phyloP scores from a whole-genome alignment of 30 jellyfish, hydroid and myxozoan genomes.

The Hydra vulgaris region DNA sequence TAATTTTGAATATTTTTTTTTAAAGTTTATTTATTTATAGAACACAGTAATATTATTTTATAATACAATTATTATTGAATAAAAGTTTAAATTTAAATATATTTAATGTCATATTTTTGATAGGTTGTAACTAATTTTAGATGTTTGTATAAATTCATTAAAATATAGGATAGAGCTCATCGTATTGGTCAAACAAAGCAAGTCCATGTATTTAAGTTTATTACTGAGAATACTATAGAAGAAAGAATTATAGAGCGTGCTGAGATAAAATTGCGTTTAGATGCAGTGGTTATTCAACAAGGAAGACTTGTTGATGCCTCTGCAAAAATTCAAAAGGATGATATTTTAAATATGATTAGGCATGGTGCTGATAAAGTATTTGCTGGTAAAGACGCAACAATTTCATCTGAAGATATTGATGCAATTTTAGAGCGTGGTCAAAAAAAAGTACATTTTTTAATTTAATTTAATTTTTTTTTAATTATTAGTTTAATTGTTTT shows the following conservation, averaged over 20 bases:
- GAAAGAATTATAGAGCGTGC: slow-evolving; percentile 98
- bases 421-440: slow-evolving; percentile 88
- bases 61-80: too few species aligned
- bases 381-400: slow-evolving; percentile 87
- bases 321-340: slow-evolving; percentile 82
- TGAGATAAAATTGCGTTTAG: slow-evolving; percentile 93
- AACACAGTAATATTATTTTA: too few species aligned
- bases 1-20: too few species aligned
- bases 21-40: too few species aligned
- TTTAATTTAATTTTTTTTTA: not conserved
- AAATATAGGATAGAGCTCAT: slow-evolving; percentile 99
- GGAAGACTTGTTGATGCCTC: slow-evolving; percentile 96
- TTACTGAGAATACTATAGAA: slow-evolving; percentile 96
- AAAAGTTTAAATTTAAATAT: too few species aligned
- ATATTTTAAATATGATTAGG: slow-evolving; percentile 91
- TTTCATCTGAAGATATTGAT: slow-evolving; percentile 81
- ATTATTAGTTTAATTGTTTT: not conserved
- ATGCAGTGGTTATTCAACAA: slow-evolving; percentile 94
- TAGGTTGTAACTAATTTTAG: too few species aligned
- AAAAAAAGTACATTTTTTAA: slow-evolving; percentile 37
- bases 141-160: too few species aligned
- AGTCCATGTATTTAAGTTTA: slow-evolving; percentile 86
- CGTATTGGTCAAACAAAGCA: slow-evolving; percentile 98
- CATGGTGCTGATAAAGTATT: slow-evolving; percentile 96
- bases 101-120: too few species aligned